Conservation (phyloP, 35 echinoderm and acorn worm genomes). For the Strongylocentrotus purpuratus region DNA sequence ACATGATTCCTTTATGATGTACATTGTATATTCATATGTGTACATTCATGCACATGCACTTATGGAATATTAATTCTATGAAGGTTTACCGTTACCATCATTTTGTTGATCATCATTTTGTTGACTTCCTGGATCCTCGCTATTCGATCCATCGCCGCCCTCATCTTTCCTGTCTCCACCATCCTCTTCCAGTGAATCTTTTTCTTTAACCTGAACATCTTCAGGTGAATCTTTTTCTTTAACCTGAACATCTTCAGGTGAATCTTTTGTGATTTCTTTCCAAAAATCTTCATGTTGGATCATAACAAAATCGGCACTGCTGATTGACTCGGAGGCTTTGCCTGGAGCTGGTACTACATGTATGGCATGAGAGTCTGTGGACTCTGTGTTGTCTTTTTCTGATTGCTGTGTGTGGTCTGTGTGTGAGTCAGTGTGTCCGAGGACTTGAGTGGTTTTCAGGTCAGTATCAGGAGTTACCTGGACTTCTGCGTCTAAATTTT, state of each 20-base stretch:
- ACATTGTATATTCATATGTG: too few species aligned
- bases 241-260: not conserved
- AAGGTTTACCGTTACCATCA: not conserved
- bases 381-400: not conserved
- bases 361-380: not conserved
- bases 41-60: not conserved
- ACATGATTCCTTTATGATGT: too few species aligned
- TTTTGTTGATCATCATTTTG: not conserved
- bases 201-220: not conserved
- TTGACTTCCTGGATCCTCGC: not conserved
- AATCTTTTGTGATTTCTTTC: not conserved
- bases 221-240: not conserved
- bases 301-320: not conserved
- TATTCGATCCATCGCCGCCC: not conserved
- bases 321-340: not conserved
- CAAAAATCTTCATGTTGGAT: not conserved
- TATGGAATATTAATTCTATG: not conserved
- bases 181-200: not conserved
- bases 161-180: not conserved
- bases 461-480: not conserved
- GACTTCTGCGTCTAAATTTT: not conserved
- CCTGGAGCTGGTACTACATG: not conserved
- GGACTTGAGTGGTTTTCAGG: not conserved
- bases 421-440: not conserved
- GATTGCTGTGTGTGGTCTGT: not conserved